A percentile compares a stretch with the other conserved stretches of the same genome.
These are phyloP conservation scores for Alfaro cultratus DNA, from an alignment of 2,797 vertebrate genomes.

Conservation along the genomic window DNA sequence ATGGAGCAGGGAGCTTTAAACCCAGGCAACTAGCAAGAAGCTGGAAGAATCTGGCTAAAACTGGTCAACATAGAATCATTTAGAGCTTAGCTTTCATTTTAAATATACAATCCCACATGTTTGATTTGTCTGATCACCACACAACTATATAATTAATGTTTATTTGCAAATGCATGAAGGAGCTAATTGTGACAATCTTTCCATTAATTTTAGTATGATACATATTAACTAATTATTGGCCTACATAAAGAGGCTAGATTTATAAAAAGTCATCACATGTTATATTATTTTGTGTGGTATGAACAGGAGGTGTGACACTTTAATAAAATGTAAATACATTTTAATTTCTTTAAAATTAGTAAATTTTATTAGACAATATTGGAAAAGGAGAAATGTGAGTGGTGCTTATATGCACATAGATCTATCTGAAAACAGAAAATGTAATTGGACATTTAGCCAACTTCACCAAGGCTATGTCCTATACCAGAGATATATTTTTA, in stretches of 20 bases:
- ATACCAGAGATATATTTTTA: no score
- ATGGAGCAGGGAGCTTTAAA: constrained; percentile 24
- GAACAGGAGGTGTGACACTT: not conserved
- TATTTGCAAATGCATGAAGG: not conserved
- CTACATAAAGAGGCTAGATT: not conserved
- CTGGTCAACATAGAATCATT: not conserved
- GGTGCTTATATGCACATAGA: not conserved
- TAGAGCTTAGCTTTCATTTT: not conserved
- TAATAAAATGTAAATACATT: not conserved
- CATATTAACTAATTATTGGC: not conserved
- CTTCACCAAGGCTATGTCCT: no score
- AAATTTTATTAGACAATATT: not conserved
- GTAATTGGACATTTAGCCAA: no score
- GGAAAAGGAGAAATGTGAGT: not conserved
- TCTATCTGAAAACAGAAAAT: not conserved
- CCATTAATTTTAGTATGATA: not conserved
- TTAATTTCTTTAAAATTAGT: not conserved
- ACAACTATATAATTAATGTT: not conserved
- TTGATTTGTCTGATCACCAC: not conserved
- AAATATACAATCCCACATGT: not conserved
- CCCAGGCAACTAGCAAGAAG: not conserved
- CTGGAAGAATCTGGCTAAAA: not conserved
- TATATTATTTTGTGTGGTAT: not conserved
- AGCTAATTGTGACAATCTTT: not conserved
- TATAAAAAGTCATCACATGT: not conserved